phyloP scores from a whole-genome alignment of 64 coral and sea anemone species.

The Dendronephthya gigantea region DNA sequence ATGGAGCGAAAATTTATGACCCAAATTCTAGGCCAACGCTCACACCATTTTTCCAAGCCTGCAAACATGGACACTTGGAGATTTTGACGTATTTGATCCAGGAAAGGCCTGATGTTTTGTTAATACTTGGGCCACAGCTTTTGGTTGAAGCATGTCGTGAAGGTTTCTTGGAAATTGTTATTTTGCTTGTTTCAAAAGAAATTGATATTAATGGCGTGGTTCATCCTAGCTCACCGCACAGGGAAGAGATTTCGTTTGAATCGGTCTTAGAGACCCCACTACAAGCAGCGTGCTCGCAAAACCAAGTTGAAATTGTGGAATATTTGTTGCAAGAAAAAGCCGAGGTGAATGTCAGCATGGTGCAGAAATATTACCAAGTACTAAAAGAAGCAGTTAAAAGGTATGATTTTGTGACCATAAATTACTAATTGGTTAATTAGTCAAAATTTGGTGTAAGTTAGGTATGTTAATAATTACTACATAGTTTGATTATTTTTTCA shows the following conservation, averaged over 20 bases:
- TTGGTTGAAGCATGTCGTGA: constrained; percentile 50
- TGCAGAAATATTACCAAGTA: constrained; percentile 58
- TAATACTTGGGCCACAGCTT: constrained; percentile 46
- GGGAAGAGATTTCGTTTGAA: neutral
- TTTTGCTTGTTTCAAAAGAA: constrained; percentile 57
- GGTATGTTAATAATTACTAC: too few relatives aligned
- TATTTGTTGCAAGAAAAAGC: constrained; percentile 93
- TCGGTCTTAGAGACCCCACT: constrained; percentile 19
- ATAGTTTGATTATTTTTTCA: too few relatives aligned
- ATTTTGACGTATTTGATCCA: constrained; percentile 57
- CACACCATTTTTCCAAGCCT: constrained; percentile 66
- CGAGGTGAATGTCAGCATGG: constrained; percentile 44
- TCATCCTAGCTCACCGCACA: neutral
- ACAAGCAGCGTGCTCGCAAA: constrained; percentile 64
- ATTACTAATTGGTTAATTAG: too few relatives aligned
- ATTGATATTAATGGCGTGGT: constrained; percentile 46
- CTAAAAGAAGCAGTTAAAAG: constrained; percentile 65
- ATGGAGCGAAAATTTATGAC: constrained; percentile 48
- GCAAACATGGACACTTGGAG: constrained; percentile 48
- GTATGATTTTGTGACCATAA: constrained; percentile 45
- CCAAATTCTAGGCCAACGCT: constrained; percentile 14
- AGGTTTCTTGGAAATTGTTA: constrained; percentile 68
- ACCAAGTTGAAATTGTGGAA: constrained; percentile 39
- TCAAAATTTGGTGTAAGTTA: too few relatives aligned
- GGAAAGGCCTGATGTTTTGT: constrained; percentile 47